phyloP scores from a whole-genome alignment of 2,888 invertebrate genomes.

The Xanthia icteritia region DNA sequence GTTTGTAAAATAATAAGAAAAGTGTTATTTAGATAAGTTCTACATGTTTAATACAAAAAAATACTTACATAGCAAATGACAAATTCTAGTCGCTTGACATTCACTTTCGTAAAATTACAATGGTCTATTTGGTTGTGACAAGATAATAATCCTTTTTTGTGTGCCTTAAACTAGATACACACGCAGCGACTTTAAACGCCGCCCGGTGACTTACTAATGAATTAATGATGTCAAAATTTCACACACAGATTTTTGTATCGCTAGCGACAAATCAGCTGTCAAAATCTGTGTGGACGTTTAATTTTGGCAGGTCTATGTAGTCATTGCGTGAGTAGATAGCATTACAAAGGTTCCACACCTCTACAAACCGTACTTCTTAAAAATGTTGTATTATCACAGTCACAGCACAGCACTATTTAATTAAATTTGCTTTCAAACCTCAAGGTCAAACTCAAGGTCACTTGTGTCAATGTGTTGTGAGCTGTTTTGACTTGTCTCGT shows the following conservation, averaged over 20 bases:
- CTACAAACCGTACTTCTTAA: constrained; percentile 1
- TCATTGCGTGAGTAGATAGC: background rate
- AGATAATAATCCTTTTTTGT: constrained; percentile 1
- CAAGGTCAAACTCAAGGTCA: constrained; percentile 22
- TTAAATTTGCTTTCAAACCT: background rate
- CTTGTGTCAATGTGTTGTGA: constrained; percentile 1
- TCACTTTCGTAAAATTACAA: constrained; percentile 24
- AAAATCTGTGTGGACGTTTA: background rate
- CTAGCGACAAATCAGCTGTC: background rate
- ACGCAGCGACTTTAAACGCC: background rate
- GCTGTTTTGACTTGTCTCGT: background rate
- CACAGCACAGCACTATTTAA: constrained; percentile 10
- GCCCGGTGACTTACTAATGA: background rate
- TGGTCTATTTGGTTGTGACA: constrained; percentile 42
- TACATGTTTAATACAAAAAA: constrained; percentile 56
- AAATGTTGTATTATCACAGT: background rate
- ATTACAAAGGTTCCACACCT: background rate
- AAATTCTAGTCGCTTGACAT: constrained; percentile 33
- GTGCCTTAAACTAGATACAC: background rate
- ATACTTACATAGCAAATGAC: constrained; percentile 57
- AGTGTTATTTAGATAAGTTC: constrained; percentile 27
- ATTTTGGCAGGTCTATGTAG: background rate
- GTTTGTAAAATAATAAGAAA: constrained; percentile 27
- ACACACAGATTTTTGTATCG: background rate
- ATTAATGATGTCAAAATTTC: background rate